These are phyloP conservation scores for Aurelia sp. DNA, from an alignment of 30 jellyfish, hydroid and myxozoan species.

Conservation along the genomic window DNA sequence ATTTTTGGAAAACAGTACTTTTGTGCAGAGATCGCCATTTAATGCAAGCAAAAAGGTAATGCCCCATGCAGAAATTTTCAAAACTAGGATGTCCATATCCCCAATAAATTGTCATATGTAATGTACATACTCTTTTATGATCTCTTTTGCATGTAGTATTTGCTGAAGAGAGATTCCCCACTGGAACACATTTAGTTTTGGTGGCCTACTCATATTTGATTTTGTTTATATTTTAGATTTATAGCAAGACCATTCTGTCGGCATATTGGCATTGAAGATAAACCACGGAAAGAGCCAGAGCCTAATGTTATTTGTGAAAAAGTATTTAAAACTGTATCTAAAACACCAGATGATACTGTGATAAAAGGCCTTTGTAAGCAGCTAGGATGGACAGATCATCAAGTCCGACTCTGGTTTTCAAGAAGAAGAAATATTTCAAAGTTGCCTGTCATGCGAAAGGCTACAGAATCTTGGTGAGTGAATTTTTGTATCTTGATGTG, in stretches of 20 bases:
- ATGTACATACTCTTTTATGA: too few relatives aligned
- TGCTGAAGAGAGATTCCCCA: not conserved
- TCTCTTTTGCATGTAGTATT: too few relatives aligned
- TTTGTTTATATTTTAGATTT: constrained; percentile 39
- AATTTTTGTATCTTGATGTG: too few relatives aligned
- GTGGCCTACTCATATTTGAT: not conserved
- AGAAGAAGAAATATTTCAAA: constrained; percentile 75
- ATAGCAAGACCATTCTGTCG: constrained; percentile 83
- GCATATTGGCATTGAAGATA: constrained; percentile 77
- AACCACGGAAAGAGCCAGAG: constrained; percentile 64
- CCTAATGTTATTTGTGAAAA: constrained; percentile 88
- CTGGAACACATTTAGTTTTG: not conserved
- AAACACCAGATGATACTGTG: constrained; percentile 63
- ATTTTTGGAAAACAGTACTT: too few relatives aligned
- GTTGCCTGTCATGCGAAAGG: constrained; percentile 87
- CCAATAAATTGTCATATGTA: too few relatives aligned
- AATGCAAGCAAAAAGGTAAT: too few relatives aligned
- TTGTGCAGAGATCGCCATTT: too few relatives aligned
- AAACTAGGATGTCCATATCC: too few relatives aligned
- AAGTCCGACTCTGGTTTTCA: constrained; percentile 85
- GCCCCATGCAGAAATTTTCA: too few relatives aligned
- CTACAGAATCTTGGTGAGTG: constrained; percentile 88
- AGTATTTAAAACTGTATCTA: constrained; percentile 74
- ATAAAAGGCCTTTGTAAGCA: constrained; percentile 84
- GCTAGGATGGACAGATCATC: constrained; percentile 83